These are phyloP conservation scores for Protobothrops flavoviridis DNA, from an alignment of 2,113 vertebrate genomes.

Conservation along the genomic window DNA sequence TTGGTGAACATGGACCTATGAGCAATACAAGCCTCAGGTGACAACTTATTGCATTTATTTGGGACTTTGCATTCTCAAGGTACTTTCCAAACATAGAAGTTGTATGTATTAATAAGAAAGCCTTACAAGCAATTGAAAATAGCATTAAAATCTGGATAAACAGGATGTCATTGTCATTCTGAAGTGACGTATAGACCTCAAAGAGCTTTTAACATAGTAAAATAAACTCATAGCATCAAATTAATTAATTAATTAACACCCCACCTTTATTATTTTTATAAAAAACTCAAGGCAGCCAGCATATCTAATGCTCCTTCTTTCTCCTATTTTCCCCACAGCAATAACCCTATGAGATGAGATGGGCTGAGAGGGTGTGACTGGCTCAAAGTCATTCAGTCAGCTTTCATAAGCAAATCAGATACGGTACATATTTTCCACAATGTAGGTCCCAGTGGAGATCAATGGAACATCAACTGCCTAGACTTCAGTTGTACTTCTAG, in stretches of 20 bases:
- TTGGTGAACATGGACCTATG: neutral
- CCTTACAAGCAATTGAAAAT: neutral
- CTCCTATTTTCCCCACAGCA: neutral
- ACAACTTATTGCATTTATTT: neutral
- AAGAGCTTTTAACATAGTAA: neutral
- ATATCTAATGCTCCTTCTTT: neutral
- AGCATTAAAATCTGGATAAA: neutral
- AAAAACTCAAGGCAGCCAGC: neutral
- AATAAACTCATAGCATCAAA: neutral
- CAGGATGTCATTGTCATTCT: neutral
- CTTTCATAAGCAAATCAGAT: neutral
- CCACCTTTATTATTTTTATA: neutral
- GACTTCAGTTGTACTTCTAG: neutral
- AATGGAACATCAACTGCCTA: neutral
- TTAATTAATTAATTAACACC: neutral
- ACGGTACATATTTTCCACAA: neutral
- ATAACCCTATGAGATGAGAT: neutral
- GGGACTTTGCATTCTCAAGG: neutral
- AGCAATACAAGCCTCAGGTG: neutral
- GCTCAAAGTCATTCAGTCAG: neutral
- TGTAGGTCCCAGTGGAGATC: neutral
- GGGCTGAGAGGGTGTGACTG: neutral
- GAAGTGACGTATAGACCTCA: neutral
- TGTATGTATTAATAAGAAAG: neutral
- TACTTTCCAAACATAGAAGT: neutral